Base-by-base conservation (phyloP, 2,113 vertebrate species). In the Aphelocoma coerulescens region DNA sequence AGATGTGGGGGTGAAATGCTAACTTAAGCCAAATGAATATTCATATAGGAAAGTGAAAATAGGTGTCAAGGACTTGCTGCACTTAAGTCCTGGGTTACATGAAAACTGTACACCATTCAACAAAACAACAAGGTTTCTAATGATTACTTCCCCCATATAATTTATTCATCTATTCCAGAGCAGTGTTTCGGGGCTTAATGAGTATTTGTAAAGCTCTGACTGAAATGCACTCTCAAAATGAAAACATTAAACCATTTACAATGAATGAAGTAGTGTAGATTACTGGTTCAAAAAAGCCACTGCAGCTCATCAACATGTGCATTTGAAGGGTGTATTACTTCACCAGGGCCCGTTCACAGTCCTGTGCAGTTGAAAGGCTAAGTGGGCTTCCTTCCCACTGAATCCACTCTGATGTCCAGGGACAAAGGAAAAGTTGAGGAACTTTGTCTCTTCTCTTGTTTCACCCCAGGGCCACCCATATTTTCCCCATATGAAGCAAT, bases 81-180 rank as follows among this genome's bases (percentile, higher is more conserved):
- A 85, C 91, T 91, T 88, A 78, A 81, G 76, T 94, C 72, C 90
- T 86, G 94, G 58, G 88, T 88, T 95, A 95, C 85, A 78, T 66
- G 85, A 96, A 97, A 94, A 94, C 92, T 91, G 76, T 90, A 68
- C 76, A 79, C 76, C 57, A 41, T 96, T 89, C 17, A 1, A 93
- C 95, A 96, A 95, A 96, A 88, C 93, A 96, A 94, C 85, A 54
- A 1, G 17, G 75, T 93, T 97, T 93, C 95, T 95, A 96, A 81
- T 72, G 85, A 91, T 95, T 90, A 87, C 93, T 93, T 91, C 86
- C 85, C 73, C 80, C 59, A 72, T 82, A 95, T 96, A 96, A 96
- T 96, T 95, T 96, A 96, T 96, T 96, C 91, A 96, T 96, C 93
- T 93, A 91, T 94, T 96, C 93, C 85, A 93, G 79, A 93, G 85